Evolutionary conservation across 2,888 invertebrate species (phyloP), one percentile per base, ranked within the genome.

Genomic region (Ypsolopha sequella): DNA sequence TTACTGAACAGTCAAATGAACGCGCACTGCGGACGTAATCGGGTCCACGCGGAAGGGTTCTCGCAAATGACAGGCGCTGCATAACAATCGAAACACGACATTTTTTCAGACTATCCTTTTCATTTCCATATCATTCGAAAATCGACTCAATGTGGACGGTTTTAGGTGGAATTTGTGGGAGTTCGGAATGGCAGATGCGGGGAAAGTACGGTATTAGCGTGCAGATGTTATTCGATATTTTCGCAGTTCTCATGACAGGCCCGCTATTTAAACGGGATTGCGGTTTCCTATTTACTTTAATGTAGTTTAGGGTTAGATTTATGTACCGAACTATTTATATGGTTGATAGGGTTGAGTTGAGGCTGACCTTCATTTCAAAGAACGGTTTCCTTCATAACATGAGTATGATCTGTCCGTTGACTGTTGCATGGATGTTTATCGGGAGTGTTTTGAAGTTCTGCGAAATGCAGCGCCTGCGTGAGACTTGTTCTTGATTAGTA

Each of bases 41-140:
- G 53, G 63, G 68, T 70, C 68, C 64, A 77, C 70, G 73, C 80
- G 80, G 80, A 80, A 80, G 79, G 80, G 79, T 76, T 77, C 60
- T 54, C 60, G 62, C 66, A 72, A 76, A 76, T 72, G 73, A 72
- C 75, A 73, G 80, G 77, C 79, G 76, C 71, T 75, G 66, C 59
- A 59, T 58, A 58, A 53, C 58, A 54, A 64, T 63, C 62, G 61
- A 10, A 13, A 59, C 56, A 52, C n/a, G n/a, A 24, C 24, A 24
- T 24, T 24, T 24, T 24, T 24, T 24, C 24, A 24, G 24, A 24
- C 24, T 24, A 24, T 24, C 24, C 24, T 24, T 24, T 24, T 4
- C 24, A 24, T 24, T 38, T 38, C n/a, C 39, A 6, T 38, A 38
- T 24, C 24, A 24, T 24, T 24, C 24, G 24, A 24, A 24, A 24